Evolutionary conservation across 2,888 invertebrate genomes (phyloP).

Genomic region (Epirrhoe alternata): DNA sequence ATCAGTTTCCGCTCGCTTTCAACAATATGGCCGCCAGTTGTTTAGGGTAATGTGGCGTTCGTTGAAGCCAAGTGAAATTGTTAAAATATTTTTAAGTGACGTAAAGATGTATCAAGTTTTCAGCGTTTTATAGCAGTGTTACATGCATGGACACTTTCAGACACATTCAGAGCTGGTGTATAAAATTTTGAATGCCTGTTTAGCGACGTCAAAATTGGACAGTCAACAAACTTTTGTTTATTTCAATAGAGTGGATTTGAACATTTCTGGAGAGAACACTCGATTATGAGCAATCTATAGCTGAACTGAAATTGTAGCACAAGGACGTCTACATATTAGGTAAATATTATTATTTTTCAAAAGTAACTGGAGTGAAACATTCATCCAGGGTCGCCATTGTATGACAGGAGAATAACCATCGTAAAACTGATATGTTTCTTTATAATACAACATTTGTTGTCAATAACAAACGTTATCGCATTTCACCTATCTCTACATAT

Average conservation of each 20-base stretch:
- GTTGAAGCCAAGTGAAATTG: slow-evolving; percentile 82
- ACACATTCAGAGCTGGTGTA: slow-evolving; percentile 73
- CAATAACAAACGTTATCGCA: slow-evolving; percentile 56
- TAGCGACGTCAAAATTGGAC: slow-evolving; percentile 81
- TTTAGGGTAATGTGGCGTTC: slow-evolving; percentile 86
- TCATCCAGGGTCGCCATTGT: slow-evolving; percentile 81
- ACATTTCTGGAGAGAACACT: slow-evolving; percentile 73
- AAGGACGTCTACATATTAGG: slow-evolving; percentile 79
- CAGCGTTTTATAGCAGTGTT: slow-evolving; percentile 82
- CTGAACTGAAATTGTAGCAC: slow-evolving; percentile 76
- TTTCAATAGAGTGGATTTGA: slow-evolving; percentile 77
- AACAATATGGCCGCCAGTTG: slow-evolving; percentile 85
- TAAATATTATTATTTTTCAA: slow-evolving; percentile 66
- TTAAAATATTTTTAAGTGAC: slow-evolving; percentile 78
- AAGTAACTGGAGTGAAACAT: slow-evolving; percentile 63
- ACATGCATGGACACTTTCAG: slow-evolving; percentile 72
- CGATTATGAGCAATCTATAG: slow-evolving; percentile 80
- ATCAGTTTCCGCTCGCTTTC: slow-evolving; percentile 77
- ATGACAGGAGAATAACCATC: slow-evolving; percentile 69
- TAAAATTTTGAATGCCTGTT: slow-evolving; percentile 75
- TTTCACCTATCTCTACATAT: slow-evolving; percentile 42
- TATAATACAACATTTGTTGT: slow-evolving; percentile 55
- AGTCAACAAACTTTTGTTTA: slow-evolving; percentile 86
- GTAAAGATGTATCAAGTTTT: slow-evolving; percentile 81
- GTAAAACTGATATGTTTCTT: slow-evolving; percentile 48